Evolutionary conservation across 2,113 vertebrate genomes (phyloP).

Genomic region (Tragelaphus strepsiceros): DNA sequence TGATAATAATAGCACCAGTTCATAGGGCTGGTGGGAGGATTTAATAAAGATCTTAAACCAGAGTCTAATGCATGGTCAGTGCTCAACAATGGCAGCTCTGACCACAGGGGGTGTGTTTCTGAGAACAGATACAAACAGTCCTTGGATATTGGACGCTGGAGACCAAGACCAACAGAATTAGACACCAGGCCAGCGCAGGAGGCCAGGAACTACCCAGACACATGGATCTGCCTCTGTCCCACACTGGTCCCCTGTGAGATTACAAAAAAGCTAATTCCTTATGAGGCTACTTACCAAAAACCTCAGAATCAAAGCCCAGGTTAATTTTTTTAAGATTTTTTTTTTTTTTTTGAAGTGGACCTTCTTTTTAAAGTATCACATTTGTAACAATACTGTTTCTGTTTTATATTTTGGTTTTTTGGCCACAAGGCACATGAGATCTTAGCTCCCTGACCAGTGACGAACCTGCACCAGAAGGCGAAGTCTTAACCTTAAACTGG

Average conservation of each 20-base stretch:
- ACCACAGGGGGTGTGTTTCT: fast-evolving
- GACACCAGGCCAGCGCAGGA: fast-evolving
- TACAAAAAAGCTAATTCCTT: background rate
- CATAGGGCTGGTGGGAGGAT: background rate
- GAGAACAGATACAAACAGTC: fast-evolving
- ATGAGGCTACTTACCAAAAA: background rate
- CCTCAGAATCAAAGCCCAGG: background rate
- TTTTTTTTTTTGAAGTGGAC: background rate
- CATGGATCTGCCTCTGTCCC: background rate
- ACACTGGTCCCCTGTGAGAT: background rate
- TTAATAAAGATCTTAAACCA: background rate
- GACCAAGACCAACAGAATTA: fast-evolving
- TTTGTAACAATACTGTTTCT: background rate
- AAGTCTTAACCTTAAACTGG: background rate
- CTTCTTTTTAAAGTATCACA: background rate
- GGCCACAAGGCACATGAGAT: background rate
- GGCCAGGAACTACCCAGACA: fast-evolving
- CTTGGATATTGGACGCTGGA: fast-evolving
- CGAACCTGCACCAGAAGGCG: background rate
- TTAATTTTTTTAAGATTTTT: background rate
- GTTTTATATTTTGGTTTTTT: background rate
- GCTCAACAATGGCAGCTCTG: fast-evolving
- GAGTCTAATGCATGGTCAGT: fast-evolving
- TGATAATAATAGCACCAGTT: fast-evolving
- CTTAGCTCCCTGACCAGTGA: background rate